A percentile compares a stretch with the other conserved stretches of the same genome.
Conservation (phyloP, 2,888 invertebrate genomes). For the Melangyna quadrimaculata region DNA sequence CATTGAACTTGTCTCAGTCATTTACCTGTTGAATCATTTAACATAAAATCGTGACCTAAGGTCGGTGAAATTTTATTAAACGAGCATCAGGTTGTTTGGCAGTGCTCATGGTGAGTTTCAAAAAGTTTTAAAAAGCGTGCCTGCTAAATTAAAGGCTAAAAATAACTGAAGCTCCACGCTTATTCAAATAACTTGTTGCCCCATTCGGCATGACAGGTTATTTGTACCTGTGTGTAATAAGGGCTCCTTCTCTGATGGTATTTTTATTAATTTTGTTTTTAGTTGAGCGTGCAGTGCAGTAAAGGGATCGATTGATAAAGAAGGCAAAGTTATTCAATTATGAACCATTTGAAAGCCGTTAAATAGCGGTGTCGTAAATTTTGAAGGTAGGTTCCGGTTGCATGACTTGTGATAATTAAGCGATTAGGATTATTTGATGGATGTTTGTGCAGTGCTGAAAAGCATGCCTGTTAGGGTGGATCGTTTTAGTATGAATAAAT, state of each 20-base stretch:
- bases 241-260: not conserved
- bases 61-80: not conserved
- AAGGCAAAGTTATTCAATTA: conserved; percentile 27
- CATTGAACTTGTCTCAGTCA: not conserved
- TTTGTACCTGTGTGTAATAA: not conserved
- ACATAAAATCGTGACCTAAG: conserved; percentile 30
- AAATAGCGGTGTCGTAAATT: not conserved
- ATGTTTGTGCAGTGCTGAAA: not conserved
- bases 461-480: not conserved
- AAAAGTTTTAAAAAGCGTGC: conserved; percentile 1
- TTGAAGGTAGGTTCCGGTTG: conserved; percentile 42
- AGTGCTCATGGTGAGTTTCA: conserved; percentile 19
- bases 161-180: conserved; percentile 4
- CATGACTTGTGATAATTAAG: conserved; percentile 44
- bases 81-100: not conserved
- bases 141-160: not conserved
- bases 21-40: conserved; percentile 34
- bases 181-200: conserved; percentile 30
- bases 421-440: conserved; percentile 11
- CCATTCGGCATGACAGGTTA: not conserved
- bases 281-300: too few relatives aligned
- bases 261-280: too few relatives aligned
- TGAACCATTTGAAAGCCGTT: conserved; percentile 22
- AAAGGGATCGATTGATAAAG: not conserved
- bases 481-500: not conserved